Percentiles rank a stretch among this genome's conserved stretches.
These are phyloP conservation scores for Steatornis caripensis DNA, from an alignment of 2,113 vertebrate species.

Conservation along the genomic window DNA sequence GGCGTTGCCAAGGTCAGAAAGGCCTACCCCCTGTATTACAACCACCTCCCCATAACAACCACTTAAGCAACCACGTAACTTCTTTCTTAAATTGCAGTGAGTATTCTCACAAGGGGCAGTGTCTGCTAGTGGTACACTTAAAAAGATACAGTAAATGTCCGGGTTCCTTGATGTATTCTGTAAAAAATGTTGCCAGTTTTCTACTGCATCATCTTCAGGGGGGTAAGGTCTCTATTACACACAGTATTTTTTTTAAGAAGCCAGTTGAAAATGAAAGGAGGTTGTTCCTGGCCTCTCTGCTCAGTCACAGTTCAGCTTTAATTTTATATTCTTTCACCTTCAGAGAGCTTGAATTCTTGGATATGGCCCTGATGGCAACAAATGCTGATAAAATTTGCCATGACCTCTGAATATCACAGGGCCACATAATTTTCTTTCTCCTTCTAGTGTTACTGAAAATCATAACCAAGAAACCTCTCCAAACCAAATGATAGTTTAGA, in stretches of 20 bases:
- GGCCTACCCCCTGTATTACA: fast-evolving
- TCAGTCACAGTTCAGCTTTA: not conserved
- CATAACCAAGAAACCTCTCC: too few relatives aligned
- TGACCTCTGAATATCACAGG: not conserved
- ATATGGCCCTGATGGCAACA: not conserved
- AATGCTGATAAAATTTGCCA: not conserved
- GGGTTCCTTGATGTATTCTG: not conserved
- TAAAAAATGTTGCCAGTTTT: not conserved
- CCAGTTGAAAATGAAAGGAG: not conserved
- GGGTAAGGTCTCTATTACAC: not conserved
- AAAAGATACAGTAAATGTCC: not conserved
- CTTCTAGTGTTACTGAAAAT: too few relatives aligned
- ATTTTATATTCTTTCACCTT: not conserved
- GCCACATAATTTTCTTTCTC: not conserved
- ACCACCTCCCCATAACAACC: too few relatives aligned
- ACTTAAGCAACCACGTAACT: too few relatives aligned
- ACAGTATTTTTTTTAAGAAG: not conserved
- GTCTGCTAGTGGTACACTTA: not conserved
- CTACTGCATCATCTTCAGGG: not conserved
- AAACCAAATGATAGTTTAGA: too few relatives aligned
- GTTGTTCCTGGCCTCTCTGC: not conserved
- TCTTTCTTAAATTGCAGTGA: not conserved
- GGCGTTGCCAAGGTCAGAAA: not conserved
- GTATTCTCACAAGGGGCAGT: not conserved
- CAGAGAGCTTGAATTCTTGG: not conserved